Conservation (phyloP, 2,888 invertebrate species). For the Spodoptera exigua region DNA sequence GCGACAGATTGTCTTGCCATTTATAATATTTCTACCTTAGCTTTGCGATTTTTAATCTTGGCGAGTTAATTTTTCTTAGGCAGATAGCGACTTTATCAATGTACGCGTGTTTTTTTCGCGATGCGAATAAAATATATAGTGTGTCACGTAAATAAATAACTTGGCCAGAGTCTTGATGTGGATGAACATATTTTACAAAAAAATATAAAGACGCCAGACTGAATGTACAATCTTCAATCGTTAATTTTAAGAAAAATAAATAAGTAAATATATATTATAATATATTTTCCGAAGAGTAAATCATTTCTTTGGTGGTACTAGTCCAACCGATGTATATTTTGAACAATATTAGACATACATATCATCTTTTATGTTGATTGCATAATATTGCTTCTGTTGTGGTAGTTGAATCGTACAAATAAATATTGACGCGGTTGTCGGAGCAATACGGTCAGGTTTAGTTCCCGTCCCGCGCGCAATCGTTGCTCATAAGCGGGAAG, state of each 20-base stretch:
- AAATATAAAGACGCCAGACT: constrained; percentile 54
- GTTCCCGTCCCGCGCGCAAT: constrained; percentile 36
- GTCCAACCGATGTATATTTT: too few species aligned
- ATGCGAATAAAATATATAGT: constrained; percentile 55
- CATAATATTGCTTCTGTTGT: too few species aligned
- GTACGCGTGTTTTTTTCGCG: constrained; percentile 43
- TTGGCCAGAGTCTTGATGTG: constrained; percentile 37
- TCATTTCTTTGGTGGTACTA: neutral
- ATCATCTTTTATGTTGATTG: too few species aligned
- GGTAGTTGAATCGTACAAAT: constrained; percentile 14
- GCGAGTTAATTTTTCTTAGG: constrained; percentile 37
- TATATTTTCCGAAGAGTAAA: constrained; percentile 28
- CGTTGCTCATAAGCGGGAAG: constrained; percentile 57
- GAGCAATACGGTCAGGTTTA: constrained; percentile 30
- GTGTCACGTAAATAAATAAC: constrained; percentile 48
- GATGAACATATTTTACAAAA: constrained; percentile 40
- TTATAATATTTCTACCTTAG: constrained; percentile 31
- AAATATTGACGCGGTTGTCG: constrained; percentile 11
- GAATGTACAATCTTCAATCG: constrained; percentile 38
- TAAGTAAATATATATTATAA: constrained; percentile 4
- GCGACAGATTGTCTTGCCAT: constrained; percentile 29
- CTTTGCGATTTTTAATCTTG: constrained; percentile 42
- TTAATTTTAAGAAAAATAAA: constrained; percentile 12
- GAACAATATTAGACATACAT: too few species aligned
- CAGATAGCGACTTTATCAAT: constrained; percentile 50